These are phyloP conservation scores for Agapornis roseicollis DNA, from an alignment of 2,113 vertebrate genomes.

Conservation along the genomic window DNA sequence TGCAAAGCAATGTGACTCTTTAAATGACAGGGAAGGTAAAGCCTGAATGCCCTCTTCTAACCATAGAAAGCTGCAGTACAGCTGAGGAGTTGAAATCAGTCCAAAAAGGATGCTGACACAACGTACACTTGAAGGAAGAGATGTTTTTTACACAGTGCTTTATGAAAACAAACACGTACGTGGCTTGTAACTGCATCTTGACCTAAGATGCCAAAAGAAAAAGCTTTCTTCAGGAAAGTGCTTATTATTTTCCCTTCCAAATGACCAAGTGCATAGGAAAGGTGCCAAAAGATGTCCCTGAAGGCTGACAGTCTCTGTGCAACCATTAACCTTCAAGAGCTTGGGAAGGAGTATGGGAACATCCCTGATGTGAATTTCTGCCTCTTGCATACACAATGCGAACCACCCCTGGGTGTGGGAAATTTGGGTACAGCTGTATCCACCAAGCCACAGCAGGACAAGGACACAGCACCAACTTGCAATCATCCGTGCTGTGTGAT, in stretches of 20 bases:
- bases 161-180: slow-evolving; percentile 1
- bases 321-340: slow-evolving; percentile 1
- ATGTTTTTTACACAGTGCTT: not conserved
- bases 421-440: not conserved
- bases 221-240: not conserved
- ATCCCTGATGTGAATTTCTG: not conserved
- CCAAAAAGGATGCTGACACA: slow-evolving; percentile 3
- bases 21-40: slow-evolving; percentile 43
- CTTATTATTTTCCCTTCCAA: slow-evolving; percentile 33
- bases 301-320: not conserved
- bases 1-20: slow-evolving; percentile 2
- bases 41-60: not conserved
- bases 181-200: not conserved
- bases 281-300: not conserved
- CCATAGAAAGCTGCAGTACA: fast-evolving
- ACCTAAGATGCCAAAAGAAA: not conserved
- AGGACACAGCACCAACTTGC: not conserved
- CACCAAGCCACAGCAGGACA: not conserved
- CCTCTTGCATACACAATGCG: fast-evolving
- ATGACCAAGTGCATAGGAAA: not conserved
- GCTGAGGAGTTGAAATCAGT: not conserved
- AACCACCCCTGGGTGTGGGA: not conserved
- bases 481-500: no score
- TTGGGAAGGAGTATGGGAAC: not conserved
- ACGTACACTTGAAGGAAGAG: not conserved